Base-by-base conservation (phyloP, 2,797 vertebrate species). In the Lithobates sylvaticus region DNA sequence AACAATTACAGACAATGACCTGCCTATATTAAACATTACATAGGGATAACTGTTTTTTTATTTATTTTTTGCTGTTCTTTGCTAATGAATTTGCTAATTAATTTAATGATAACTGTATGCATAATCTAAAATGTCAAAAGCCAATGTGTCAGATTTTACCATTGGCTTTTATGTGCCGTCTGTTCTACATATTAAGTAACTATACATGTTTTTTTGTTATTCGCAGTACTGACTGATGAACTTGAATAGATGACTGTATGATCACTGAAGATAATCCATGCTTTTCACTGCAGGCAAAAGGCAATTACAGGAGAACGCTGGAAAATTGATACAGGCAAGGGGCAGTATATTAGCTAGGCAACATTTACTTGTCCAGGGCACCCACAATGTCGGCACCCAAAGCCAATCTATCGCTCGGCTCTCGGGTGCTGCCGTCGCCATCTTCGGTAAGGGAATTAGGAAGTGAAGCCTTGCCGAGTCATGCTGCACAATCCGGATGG, bases 61-160 rank as follows among this genome's bases (percentile, higher is more conserved):
- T 44, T 76, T 58, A 72, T 95, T 97, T 95, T 96, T 95, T 94
- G 79, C 94, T 96, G 95, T 94, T 93, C 93, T 93, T 96, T 96
- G 94, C 94, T 96, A 96, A 96, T 97, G 96, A 97, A 97, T 97
- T 96, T 94, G 93, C 94, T 97, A 97, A 98, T 97, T 97, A 97
- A 97, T 97, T 97, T 97, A 96, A 96, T 94, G 96, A 93, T 95
- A 91, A 96, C 94, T 94, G 96, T 97, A 94, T 96, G 95, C 95
- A 93, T 97, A 97, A 97, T 97, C 96, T 96, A 94, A 92, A 96
- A 94, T 93, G 94, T 96, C 89, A 96, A 93, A 98, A 94, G 95
- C 95, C 90, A 91, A 92, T 92, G 94, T 95, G 95, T 97, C 95
- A 96, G 91, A 92, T 93, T 96, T 94, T 96, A 94, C 93, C 93